These are phyloP conservation scores for Manis pentadactyla DNA, from an alignment of 2,797 vertebrate species.

Conservation along the genomic window DNA sequence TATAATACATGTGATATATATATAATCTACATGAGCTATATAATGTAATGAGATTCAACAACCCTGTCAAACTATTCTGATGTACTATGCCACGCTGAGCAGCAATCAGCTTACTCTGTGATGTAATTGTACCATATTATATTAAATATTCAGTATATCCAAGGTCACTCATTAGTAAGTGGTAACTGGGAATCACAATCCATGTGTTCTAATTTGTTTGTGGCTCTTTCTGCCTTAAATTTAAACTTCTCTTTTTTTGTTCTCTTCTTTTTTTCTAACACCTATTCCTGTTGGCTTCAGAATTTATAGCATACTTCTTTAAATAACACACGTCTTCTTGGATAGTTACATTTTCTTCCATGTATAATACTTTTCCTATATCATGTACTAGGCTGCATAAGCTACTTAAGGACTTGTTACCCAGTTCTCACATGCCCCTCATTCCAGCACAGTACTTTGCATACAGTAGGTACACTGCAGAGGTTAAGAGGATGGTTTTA, in stretches of 20 bases:
- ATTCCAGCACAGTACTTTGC: not conserved
- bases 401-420: not conserved
- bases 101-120: not conserved
- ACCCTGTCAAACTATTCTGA: not conserved
- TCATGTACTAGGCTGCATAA: not conserved
- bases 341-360: not conserved
- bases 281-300: not conserved
- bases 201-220: not conserved
- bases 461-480: not conserved
- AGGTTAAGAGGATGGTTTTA: not conserved
- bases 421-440: not conserved
- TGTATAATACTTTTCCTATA: not conserved
- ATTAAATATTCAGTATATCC: not conserved
- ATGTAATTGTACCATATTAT: not conserved
- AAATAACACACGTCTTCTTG: not conserved
- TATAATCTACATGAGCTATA: not conserved
- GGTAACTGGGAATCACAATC: not conserved
- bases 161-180: not conserved
- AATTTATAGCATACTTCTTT: not conserved
- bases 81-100: not conserved
- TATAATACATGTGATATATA: not conserved
- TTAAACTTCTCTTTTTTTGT: not conserved
- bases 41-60: not conserved
- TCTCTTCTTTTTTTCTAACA: not conserved
- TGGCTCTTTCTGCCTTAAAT: slow-evolving; percentile 23